A percentile compares a stretch with the other conserved stretches of the same genome.
These are phyloP conservation scores for Whitmania pigra DNA, from an alignment of 1,140 invertebrate genomes.

Conservation along the genomic window DNA sequence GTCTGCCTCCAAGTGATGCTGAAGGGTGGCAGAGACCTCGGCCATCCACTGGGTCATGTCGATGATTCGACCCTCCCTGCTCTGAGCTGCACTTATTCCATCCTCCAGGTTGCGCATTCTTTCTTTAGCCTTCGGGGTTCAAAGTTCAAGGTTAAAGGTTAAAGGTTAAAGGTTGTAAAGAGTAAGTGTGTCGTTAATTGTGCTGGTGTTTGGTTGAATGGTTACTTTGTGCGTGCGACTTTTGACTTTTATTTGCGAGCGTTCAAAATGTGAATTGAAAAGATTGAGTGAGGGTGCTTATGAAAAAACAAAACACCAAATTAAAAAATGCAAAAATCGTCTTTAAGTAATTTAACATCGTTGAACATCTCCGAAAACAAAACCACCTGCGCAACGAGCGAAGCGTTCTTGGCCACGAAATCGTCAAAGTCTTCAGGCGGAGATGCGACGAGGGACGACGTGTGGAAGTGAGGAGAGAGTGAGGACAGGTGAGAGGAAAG, in stretches of 20 bases:
- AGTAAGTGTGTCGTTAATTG: too few relatives aligned
- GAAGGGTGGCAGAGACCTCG: slow-evolving; percentile 56
- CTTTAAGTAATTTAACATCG: too few relatives aligned
- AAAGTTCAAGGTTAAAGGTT: too few relatives aligned
- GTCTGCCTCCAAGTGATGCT: slow-evolving; percentile 62
- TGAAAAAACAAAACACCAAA: background rate
- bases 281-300: too few relatives aligned
- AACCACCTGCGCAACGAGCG: background rate
- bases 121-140: slow-evolving; percentile 53
- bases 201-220: background rate
- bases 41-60: slow-evolving; percentile 63
- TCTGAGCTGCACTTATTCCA: slow-evolving; percentile 62
- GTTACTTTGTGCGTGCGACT: too few relatives aligned
- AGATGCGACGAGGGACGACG: background rate
- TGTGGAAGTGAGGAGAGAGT: background rate
- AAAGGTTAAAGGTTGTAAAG: too few relatives aligned
- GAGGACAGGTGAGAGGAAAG: background rate
- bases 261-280: too few relatives aligned
- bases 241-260: too few relatives aligned
- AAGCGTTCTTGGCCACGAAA: background rate
- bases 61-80: slow-evolving; percentile 60
- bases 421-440: background rate
- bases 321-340: too few relatives aligned
- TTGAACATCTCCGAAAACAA: too few relatives aligned
- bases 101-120: slow-evolving; percentile 59